phyloP scores from a whole-genome alignment of 2,888 invertebrate species.

The Metacarcinus magister region DNA sequence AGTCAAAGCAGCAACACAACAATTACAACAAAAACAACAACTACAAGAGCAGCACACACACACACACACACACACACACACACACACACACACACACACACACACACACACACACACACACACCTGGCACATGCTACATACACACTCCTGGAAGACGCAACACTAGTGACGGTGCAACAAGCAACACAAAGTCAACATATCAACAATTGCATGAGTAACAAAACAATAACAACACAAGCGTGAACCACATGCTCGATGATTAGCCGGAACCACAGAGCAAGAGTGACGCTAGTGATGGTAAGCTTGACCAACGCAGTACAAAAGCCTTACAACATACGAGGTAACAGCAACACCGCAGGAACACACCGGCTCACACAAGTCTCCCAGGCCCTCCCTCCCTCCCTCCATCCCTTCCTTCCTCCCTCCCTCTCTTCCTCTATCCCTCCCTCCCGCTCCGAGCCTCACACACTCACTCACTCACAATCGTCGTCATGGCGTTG shows the following conservation, averaged over 20 bases:
- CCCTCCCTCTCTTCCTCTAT: not conserved
- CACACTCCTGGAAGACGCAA: too few species aligned
- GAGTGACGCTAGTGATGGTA: not conserved
- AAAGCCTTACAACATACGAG: not conserved
- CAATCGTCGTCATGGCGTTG: slow-evolving; percentile 36
- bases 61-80: too few species aligned
- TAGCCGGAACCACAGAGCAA: not conserved
- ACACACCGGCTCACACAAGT: slow-evolving; percentile 16
- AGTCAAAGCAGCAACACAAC: not conserved
- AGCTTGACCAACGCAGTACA: not conserved
- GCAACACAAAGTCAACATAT: too few species aligned
- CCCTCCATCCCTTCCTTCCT: not conserved
- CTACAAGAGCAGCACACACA: too few species aligned
- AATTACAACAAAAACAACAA: too few species aligned
- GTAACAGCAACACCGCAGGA: not conserved
- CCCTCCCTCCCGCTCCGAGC: not conserved
- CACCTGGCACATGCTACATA: not conserved
- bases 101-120: not conserved
- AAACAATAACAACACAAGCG: too few species aligned
- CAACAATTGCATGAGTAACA: not conserved
- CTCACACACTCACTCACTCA: slow-evolving; percentile 40
- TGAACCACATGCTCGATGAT: not conserved
- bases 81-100: not conserved
- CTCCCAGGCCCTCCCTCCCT: not conserved
- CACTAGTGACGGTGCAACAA: too few species aligned